Conservation (phyloP, 2,797 vertebrate genomes). For the Serranus cabrilla region DNA sequence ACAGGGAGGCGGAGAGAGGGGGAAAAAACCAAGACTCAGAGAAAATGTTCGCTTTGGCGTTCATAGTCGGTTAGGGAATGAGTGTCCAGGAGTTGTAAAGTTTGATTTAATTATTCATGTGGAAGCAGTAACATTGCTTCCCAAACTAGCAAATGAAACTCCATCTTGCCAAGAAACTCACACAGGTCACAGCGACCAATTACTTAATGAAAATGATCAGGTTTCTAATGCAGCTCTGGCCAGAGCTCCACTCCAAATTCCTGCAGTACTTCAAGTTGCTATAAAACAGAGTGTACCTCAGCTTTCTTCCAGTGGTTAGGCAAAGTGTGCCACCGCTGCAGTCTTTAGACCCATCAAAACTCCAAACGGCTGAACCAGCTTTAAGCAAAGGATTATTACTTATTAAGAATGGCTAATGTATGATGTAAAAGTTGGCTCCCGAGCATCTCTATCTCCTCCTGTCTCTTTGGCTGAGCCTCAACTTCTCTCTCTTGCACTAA, state of each 20-base stretch:
- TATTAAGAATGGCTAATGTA: conserved; percentile 79
- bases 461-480: conserved; percentile 58
- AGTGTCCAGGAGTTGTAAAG: conserved; percentile 76
- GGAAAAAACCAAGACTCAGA: background rate
- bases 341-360: conserved; percentile 72
- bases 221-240: conserved; percentile 76
- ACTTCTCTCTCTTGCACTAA: conserved; percentile 26
- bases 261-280: conserved; percentile 59
- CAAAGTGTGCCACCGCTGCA: conserved; percentile 75
- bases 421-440: conserved; percentile 73
- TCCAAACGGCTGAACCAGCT: conserved; percentile 78
- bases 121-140: conserved; percentile 81
- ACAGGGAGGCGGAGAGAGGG: background rate
- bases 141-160: conserved; percentile 83
- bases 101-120: conserved; percentile 84
- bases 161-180: conserved; percentile 78
- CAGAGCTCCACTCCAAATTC: conserved; percentile 52
- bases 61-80: conserved; percentile 22
- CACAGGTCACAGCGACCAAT: conserved; percentile 82
- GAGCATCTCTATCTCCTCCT: conserved; percentile 31
- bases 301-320: conserved; percentile 61
- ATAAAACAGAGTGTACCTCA: conserved; percentile 73
- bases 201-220: conserved; percentile 87
- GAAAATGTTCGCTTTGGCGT: conserved; percentile 40
- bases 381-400: conserved; percentile 75